Evolutionary conservation across 2,888 invertebrate genomes (phyloP).

Genomic region (Drosophila nr. perissopoda): DNA sequence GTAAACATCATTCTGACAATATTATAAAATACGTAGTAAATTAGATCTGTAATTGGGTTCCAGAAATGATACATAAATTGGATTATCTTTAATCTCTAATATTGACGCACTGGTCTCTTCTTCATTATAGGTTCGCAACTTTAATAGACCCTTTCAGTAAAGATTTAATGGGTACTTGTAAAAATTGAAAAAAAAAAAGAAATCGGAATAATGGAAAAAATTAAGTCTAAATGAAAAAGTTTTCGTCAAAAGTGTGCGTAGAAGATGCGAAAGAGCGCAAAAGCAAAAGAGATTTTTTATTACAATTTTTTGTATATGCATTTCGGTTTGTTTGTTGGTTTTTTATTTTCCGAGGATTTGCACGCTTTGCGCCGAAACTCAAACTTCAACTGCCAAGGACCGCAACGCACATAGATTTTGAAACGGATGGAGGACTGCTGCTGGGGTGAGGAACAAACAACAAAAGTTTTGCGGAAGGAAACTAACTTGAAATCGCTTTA

Average conservation of each 20-base stretch:
- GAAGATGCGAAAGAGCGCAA: conserved; percentile 39
- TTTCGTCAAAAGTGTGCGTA: conserved; percentile 48
- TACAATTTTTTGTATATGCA: conserved; percentile 2
- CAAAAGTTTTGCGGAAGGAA: conserved; percentile 50
- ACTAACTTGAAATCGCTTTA: conserved; percentile 73
- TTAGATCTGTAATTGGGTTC: not conserved
- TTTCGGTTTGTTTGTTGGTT: conserved; percentile 28
- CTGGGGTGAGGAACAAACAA: conserved; percentile 26
- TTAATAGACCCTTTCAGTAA: not conserved
- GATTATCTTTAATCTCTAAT: not conserved
- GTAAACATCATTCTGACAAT: not conserved
- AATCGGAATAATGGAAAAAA: conserved; percentile 47
- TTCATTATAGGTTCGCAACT: not conserved
- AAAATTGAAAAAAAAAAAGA: not conserved
- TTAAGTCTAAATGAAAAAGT: conserved; percentile 53
- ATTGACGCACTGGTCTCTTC: not conserved
- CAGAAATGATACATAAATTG: not conserved
- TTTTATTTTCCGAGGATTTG: conserved; percentile 33
- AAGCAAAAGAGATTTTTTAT: conserved; percentile 7
- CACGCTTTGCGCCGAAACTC: conserved; percentile 20
- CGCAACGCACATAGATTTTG: conserved; percentile 26
- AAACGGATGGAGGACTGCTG: conserved; percentile 10
- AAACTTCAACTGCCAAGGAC: conserved; percentile 16
- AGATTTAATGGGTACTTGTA: conserved; percentile 10
- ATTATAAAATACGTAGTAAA: not conserved